Conservation (phyloP, 1,140 invertebrate genomes). For the Eumaeus atala region DNA sequence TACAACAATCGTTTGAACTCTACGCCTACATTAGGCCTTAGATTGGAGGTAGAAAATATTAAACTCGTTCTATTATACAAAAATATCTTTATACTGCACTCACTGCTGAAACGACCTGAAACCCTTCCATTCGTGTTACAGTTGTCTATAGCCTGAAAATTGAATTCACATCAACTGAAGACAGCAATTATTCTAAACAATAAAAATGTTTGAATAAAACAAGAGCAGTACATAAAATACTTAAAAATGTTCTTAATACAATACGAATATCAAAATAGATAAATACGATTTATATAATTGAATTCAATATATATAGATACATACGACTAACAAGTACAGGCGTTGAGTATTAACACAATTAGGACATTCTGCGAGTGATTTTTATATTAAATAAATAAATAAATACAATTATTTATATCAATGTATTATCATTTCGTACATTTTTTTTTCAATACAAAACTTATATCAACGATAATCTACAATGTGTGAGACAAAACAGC, state of each 20-base stretch:
- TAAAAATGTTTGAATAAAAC: slow-evolving; percentile 27
- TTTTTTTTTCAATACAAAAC: neutral
- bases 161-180: slow-evolving; percentile 24
- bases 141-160: slow-evolving; percentile 9
- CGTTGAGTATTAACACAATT: slow-evolving; percentile 28
- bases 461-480: too few species aligned
- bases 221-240: slow-evolving; percentile 36
- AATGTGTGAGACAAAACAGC: too few species aligned
- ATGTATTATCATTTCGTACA: slow-evolving; percentile 12
- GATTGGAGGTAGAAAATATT: slow-evolving; percentile 33
- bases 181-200: slow-evolving; percentile 28
- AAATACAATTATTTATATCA: slow-evolving; percentile 7
- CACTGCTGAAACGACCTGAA: slow-evolving; percentile 26
- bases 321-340: slow-evolving; percentile 30
- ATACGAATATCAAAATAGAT: slow-evolving; percentile 42
- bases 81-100: slow-evolving; percentile 32
- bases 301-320: slow-evolving; percentile 31
- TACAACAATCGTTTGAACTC: slow-evolving; percentile 33
- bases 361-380: slow-evolving; percentile 10
- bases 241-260: slow-evolving; percentile 35
- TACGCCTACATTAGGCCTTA: slow-evolving; percentile 38
- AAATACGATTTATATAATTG: slow-evolving; percentile 36
- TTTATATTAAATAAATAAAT: slow-evolving; percentile 12
- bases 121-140: slow-evolving; percentile 10
- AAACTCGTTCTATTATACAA: slow-evolving; percentile 16